Evolutionary conservation across 1,140 invertebrate genomes (phyloP), one percentile per base, ranked within the genome.

Genomic region (Anthonomus grandis): DNA sequence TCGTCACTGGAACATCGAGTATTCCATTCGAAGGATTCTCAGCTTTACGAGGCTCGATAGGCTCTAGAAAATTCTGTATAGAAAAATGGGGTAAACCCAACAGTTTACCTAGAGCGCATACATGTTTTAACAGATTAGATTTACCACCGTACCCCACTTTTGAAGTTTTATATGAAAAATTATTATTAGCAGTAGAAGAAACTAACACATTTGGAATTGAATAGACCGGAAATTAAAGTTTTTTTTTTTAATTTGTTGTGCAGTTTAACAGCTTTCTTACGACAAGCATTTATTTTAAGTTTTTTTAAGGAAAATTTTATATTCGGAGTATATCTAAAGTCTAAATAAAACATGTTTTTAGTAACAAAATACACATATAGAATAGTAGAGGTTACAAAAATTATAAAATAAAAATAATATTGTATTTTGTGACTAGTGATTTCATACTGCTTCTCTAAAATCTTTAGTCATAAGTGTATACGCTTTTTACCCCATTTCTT

Each of bases 151-250:
- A 98, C 79, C 90, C 92, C 42, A 93, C 92, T 0, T 90, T 86
- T 41, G 92, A 96, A 69, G 86, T 94, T 70, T 83, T 98, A 25
- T 89, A 93, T 70, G 93, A 97, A 74, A 98, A 98, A 75, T 78
- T 98, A 9, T 80, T 95, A 34, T 79, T 96, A 60, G 95, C 95
- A 39, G 93, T 98, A 21, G 93, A 97, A 76, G 95, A 98, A 78
- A 97, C 94, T 12, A 95, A 93, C 73, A 95, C 93, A 9, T 98
- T 98, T 79, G 93, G 94, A 59, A 98, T 98, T 70, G 95, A 98
- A 78, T 98, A 83, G 57, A 59, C 36, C 31, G 41, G 36, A 12
- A 31, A 23, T 57, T 25, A 25, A 45, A 22, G 42, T 24, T 45
- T 15, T 13, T n/a, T n/a, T n/a, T n/a, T n/a, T n/a, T n/a, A n/a